phyloP scores from a whole-genome alignment of 2,797 vertebrate genomes.

The Podarcis siculus region DNA sequence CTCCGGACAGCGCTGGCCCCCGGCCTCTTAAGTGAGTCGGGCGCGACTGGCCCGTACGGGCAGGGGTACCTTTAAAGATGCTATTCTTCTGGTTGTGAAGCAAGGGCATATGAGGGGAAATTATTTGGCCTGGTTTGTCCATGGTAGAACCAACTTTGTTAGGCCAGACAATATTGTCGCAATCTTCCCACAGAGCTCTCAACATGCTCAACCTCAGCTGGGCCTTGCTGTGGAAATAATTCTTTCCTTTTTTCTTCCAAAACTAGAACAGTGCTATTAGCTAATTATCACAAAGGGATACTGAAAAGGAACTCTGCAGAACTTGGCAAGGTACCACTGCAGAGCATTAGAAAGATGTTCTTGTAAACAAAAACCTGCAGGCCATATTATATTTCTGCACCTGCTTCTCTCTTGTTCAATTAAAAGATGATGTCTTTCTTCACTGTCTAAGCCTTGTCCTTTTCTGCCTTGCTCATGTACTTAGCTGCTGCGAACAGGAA shows the following conservation, averaged over 20 bases:
- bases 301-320: conserved; percentile 52
- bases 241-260: conserved; percentile 1
- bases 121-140: background rate
- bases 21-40: too few species aligned
- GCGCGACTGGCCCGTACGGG: too few species aligned
- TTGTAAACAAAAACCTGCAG: conserved; percentile 57
- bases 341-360: conserved; percentile 56
- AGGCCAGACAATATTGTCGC: background rate
- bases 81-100: background rate
- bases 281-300: conserved; percentile 46
- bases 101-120: background rate
- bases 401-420: conserved; percentile 54
- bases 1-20: too few species aligned
- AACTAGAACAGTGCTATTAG: conserved; percentile 11
- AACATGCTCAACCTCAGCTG: conserved; percentile 27
- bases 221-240: conserved; percentile 39
- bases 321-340: conserved; percentile 53
- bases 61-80: too few species aligned
- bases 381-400: conserved; percentile 52
- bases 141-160: background rate
- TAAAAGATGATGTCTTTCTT: conserved; percentile 22
- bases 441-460: conserved; percentile 8
- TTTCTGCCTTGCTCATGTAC: conserved; percentile 17
- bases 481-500: background rate
- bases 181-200: conserved; percentile 22